phyloP scores from a whole-genome alignment of 2,797 vertebrate genomes.

The Sarcophilus harrisii region DNA sequence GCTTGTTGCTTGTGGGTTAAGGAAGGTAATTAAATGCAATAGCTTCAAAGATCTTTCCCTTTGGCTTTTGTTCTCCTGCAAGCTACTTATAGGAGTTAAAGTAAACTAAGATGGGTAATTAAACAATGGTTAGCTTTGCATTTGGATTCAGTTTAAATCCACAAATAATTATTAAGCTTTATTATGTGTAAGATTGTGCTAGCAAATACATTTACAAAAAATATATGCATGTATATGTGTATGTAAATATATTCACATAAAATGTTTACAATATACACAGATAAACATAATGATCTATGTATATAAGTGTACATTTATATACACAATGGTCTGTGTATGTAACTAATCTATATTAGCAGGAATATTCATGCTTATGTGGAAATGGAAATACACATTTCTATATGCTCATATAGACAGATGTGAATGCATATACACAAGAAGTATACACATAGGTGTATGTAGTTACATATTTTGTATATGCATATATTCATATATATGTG shows the following conservation, averaged over 20 bases:
- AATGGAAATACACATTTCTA: background rate
- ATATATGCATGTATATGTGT: background rate
- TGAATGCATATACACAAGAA: background rate
- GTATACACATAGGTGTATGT: background rate
- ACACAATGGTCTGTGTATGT: background rate
- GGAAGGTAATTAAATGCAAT: background rate
- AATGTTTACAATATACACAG: background rate
- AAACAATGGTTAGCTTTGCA: background rate
- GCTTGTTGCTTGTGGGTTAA: background rate
- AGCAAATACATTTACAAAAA: background rate
- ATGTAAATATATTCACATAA: background rate
- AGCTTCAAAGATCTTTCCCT: slow-evolving; percentile 4
- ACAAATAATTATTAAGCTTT: background rate
- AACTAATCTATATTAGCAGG: no score
- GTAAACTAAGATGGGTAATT: background rate
- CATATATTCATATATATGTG: background rate
- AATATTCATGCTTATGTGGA: background rate
- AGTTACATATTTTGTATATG: background rate
- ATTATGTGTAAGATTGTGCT: background rate
- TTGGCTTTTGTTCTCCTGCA: background rate
- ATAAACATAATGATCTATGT: background rate
- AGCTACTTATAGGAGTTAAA: background rate
- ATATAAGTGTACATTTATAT: background rate
- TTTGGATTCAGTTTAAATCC: background rate
- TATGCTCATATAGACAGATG: background rate